A percentile compares a stretch with the other conserved stretches of the same genome.
phyloP scores from a whole-genome alignment of 2,888 invertebrate species.

The Dolichomitus sp. region DNA sequence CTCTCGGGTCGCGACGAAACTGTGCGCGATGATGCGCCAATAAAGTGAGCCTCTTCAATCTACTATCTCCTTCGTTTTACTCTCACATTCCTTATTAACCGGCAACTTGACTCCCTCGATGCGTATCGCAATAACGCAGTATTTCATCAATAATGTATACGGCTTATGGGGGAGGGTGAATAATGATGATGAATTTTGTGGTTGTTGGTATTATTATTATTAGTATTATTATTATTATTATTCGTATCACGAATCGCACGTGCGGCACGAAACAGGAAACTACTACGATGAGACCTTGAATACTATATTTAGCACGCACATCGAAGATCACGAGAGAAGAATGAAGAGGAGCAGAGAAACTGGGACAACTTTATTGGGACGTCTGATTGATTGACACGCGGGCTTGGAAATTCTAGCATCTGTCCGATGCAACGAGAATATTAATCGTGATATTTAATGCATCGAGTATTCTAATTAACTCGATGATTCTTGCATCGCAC shows the following conservation, averaged over 20 bases:
- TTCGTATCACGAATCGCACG: not conserved
- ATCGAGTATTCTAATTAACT: not conserved
- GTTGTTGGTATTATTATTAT: not conserved
- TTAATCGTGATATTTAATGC: conserved; percentile 8
- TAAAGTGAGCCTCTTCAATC: conserved; percentile 46
- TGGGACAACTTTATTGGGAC: conserved; percentile 27
- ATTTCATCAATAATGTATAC: not conserved
- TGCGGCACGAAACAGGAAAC: conserved; percentile 14
- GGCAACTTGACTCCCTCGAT: not conserved
- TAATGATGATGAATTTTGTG: conserved; percentile 2
- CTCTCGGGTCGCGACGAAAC: conserved; percentile 33
- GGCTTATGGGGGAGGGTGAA: not conserved
- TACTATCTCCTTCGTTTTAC: conserved; percentile 12
- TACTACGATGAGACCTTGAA: conserved; percentile 16
- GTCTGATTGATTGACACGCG: conserved; percentile 19
- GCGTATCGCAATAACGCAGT: not conserved
- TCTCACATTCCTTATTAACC: conserved; percentile 21
- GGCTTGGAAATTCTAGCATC: not conserved
- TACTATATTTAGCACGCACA: not conserved
- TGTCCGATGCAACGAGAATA: not conserved
- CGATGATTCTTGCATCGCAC: not conserved
- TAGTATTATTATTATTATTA: not conserved
- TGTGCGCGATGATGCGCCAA: conserved; percentile 50
- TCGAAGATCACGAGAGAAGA: conserved; percentile 11
- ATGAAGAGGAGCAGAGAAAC: conserved; percentile 7